Base-by-base conservation (phyloP, 2,797 vertebrate species). In the Tenualosa thibaudeaui region DNA sequence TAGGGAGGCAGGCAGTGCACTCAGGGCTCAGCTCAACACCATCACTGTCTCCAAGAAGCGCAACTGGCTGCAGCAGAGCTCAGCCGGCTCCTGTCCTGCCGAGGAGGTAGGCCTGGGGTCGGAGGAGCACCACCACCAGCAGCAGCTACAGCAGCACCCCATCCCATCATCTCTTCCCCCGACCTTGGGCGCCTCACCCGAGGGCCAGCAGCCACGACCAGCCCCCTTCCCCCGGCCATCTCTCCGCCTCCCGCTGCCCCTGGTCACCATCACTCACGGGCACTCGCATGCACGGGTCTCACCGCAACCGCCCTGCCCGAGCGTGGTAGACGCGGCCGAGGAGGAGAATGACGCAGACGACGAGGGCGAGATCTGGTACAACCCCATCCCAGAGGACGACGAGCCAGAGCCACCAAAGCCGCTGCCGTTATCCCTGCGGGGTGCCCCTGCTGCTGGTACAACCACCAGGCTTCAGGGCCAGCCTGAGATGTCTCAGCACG, bases 341-440 rank as follows among this genome's bases (percentile, higher is more conserved):
- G 98, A 99, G 90, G 98, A 99, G 56, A 97, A 97, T 0, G 97
- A 99, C 0, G 97, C 97, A 0, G 97, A 98, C 0, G 98, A 99
- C 51, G 98, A 99, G 94, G 97, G 98, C 54, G 98, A 99, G 92
- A 99, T 99, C 93, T 99, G 98, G 98, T 99, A 99, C 94, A 99
- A 99, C 88, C 98, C 98, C 0, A 99, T 99, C 91, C 98, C 98
- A 0, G 98, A 99, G 92, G 98, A 99, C 1, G 97, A 98, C 0
- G 97, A 97, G 2, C 90, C 89, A 0, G 91, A 92, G 12, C 56
- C 53, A 24, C 46, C 37, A 40, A 78, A 78, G 2, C 71, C 71
- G 5, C 37, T 78, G 17, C 40, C 40, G 5, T 2, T 46, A 7
- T 19, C 15, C 71, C 13, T 3, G 49, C 82, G 9, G 6, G 86